Evolutionary conservation across 2,797 vertebrate species (phyloP), one percentile per base, ranked within the genome.

Genomic region (Sebastes variabilis): DNA sequence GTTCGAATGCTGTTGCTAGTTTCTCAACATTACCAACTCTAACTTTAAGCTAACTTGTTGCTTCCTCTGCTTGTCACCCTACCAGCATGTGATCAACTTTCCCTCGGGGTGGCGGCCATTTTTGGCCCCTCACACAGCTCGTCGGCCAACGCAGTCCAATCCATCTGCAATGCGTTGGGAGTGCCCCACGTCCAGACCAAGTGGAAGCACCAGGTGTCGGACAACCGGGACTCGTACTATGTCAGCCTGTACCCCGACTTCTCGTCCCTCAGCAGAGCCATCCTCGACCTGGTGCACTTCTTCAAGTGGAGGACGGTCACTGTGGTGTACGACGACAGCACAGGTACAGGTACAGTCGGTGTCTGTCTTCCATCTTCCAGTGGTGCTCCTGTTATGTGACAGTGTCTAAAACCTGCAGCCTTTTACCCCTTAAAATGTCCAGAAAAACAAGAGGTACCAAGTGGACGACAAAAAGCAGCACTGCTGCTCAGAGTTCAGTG

Each of bases 281-380:
- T 99, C 88, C 96, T 99, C 66, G 98, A 99, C 95, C 96, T 99
- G 93, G 98, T 99, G 86, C 98, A 99, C 93, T 99, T 99, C 96
- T 99, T 99, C 97, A 98, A 98, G 94, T 99, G 99, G 99, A 98
- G 97, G 95, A 99, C 97, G 0, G 98, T 99, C 84, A 99, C 99
- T 0, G 97, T 99, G 89, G 99, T 99, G 64, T 99, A 99, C 29
- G 99, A 99, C 91, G 99, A 99, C 97, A 99, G 99, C 96, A 99
- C 98, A 87, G 99, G 99, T 99, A 95, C 94, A 94, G 93, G 94
- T 95, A 94, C 88, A 92, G 91, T 85, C 7, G 72, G 65, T 81
- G 88, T 91, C 81, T 71, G 87, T 79, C 88, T 79, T 80, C 42
- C 67, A 72, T 83, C 81, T 75, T 72, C 60, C 30, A 16, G 69